phyloP scores from a whole-genome alignment of 37 sponge, comb jelly and placozoan species.

The Axinella damicornis region DNA sequence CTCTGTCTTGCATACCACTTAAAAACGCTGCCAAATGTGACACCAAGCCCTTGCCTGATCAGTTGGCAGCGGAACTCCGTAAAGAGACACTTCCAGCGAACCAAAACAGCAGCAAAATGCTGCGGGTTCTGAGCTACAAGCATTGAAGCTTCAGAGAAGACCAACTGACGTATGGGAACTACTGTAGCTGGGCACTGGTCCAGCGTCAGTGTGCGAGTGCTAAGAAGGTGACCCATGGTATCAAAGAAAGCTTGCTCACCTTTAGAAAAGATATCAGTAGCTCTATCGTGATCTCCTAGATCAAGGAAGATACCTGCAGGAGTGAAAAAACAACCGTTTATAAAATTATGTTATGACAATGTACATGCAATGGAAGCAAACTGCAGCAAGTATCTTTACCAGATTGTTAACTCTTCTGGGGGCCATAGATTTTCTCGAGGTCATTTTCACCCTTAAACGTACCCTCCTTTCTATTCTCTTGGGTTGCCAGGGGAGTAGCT shows the following conservation, averaged over 20 bases:
- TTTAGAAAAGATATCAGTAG: slow-evolving; percentile 8
- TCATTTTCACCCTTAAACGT: too few relatives aligned
- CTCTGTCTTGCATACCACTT: slow-evolving; percentile 16
- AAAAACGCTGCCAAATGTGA: slow-evolving; percentile 4
- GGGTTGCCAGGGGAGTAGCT: too few relatives aligned
- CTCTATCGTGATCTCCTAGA: neutral
- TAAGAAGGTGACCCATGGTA: slow-evolving; percentile 22
- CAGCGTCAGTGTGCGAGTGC: neutral
- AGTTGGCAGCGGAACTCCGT: slow-evolving; percentile 26
- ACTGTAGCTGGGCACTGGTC: slow-evolving; percentile 45
- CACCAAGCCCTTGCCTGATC: neutral
- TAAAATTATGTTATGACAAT: too few relatives aligned
- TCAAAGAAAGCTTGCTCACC: slow-evolving; percentile 40
- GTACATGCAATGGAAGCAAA: too few relatives aligned
- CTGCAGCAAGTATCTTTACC: too few relatives aligned
- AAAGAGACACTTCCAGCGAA: slow-evolving; percentile 44
- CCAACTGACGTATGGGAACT: slow-evolving; percentile 26
- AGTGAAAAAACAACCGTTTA: too few relatives aligned
- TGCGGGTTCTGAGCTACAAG: slow-evolving; percentile 1
- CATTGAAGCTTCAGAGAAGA: slow-evolving; percentile 2
- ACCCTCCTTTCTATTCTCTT: too few relatives aligned
- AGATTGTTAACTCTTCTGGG: too few relatives aligned
- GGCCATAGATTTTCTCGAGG: too few relatives aligned
- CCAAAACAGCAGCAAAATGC: slow-evolving; percentile 9
- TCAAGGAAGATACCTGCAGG: slow-evolving; percentile 26